Evolutionary conservation across 2,888 invertebrate species (phyloP).

Genomic region (Geotrupes spiniger): DNA sequence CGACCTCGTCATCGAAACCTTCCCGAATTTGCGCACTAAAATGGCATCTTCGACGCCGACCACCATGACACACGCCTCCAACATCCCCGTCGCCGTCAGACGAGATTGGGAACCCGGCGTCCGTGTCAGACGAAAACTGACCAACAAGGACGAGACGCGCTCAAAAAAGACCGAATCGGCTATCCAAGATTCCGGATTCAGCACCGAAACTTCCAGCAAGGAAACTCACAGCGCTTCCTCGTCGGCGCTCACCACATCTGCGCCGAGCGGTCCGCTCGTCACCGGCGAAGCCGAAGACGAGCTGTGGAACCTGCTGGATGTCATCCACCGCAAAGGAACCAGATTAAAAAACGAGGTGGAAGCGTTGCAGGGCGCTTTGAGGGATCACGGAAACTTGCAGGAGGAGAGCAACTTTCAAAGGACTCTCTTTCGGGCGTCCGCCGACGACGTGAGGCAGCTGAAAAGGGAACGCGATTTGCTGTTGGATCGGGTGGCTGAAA

Average conservation of each 20-base stretch:
- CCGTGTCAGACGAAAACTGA: slow-evolving; percentile 60
- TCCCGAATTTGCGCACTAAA: slow-evolving; percentile 86
- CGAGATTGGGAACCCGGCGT: slow-evolving; percentile 82
- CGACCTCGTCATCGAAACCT: slow-evolving; percentile 91
- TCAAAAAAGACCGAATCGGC: slow-evolving; percentile 58
- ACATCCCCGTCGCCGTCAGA: slow-evolving; percentile 56
- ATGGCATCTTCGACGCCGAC: slow-evolving; percentile 59
- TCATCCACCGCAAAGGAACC: slow-evolving; percentile 76
- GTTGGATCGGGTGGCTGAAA: slow-evolving; percentile 70
- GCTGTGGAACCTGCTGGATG: slow-evolving; percentile 80
- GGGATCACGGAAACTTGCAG: slow-evolving; percentile 34
- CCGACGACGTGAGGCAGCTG: slow-evolving; percentile 60
- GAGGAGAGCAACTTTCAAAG: slow-evolving; percentile 42
- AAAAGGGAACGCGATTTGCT: slow-evolving; percentile 74
- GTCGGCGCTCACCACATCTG: slow-evolving; percentile 51
- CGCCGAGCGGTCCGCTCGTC: slow-evolving; percentile 40
- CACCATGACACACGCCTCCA: slow-evolving; percentile 51
- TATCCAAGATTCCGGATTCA: slow-evolving; percentile 84
- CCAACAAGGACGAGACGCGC: slow-evolving; percentile 39
- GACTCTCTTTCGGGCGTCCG: slow-evolving; percentile 44
- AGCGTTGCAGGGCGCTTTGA: slow-evolving; percentile 59
- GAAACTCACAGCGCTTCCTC: slow-evolving; percentile 72
- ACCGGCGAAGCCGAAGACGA: slow-evolving; percentile 70
- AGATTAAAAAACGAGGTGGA: slow-evolving; percentile 58
- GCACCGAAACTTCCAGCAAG: slow-evolving; percentile 83